Percentiles rank a stretch among this genome's conserved stretches.
phyloP scores from a whole-genome alignment of 2,113 vertebrate genomes.

The Aegithalos caudatus region DNA sequence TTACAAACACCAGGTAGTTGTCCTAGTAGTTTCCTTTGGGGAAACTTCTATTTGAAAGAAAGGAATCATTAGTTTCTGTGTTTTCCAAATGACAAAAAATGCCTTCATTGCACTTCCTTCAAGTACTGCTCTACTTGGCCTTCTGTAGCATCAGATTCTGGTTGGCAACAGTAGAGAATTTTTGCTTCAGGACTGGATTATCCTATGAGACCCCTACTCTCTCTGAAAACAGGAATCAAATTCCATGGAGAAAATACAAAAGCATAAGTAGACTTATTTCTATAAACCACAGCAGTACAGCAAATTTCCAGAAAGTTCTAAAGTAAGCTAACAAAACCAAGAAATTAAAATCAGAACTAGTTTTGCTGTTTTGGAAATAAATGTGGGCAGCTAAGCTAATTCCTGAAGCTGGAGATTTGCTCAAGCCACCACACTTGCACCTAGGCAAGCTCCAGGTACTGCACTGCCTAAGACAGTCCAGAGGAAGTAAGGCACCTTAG shows the following conservation, averaged over 20 bases:
- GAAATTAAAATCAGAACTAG: neutral
- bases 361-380: neutral
- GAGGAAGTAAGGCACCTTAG: neutral
- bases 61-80: neutral
- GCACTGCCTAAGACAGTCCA: neutral
- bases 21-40: neutral
- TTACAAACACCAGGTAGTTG: neutral
- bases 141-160: neutral
- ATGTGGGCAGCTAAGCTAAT: neutral
- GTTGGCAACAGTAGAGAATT: neutral
- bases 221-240: neutral
- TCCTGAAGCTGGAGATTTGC: neutral
- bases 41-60: neutral
- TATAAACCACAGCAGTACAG: neutral
- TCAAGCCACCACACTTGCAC: neutral
- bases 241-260: neutral
- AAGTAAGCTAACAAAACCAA: neutral
- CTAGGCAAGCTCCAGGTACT: neutral
- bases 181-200: neutral
- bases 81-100: slow-evolving; percentile 10
- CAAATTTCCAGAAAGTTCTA: neutral
- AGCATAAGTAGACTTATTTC: neutral
- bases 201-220: neutral
- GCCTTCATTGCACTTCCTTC: neutral
- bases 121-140: neutral